These are phyloP conservation scores for Nasonia longicornis DNA, from an alignment of 1,140 invertebrate genomes.

Conservation along the genomic window DNA sequence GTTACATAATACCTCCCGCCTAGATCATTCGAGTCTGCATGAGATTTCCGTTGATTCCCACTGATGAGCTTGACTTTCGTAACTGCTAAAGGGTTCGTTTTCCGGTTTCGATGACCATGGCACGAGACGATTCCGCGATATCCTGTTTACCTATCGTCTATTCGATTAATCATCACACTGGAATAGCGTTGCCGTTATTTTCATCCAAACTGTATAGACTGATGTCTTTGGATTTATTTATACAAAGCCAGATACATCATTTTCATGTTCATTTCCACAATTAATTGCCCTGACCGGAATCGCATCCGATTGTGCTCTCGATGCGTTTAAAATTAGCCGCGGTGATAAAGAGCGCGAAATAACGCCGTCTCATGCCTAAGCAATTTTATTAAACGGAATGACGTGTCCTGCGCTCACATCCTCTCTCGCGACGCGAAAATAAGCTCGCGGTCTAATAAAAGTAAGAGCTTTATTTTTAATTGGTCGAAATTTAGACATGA, in stretches of 20 bases:
- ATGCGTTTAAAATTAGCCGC: not conserved
- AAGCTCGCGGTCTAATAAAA: not conserved
- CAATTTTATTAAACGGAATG: not conserved
- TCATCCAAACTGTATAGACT: no score
- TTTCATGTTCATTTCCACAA: no score
- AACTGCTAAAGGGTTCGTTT: not conserved
- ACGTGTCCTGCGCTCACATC: not conserved
- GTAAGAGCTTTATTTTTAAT: not conserved
- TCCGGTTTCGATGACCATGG: no score
- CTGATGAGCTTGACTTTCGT: not conserved
- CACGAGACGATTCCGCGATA: not conserved
- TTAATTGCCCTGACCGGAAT: no score
- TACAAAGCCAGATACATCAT: no score
- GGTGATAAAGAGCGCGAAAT: not conserved
- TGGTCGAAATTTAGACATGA: constrained; percentile 14
- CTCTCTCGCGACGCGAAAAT: not conserved
- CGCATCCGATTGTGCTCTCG: not conserved
- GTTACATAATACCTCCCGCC: not conserved
- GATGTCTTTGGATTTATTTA: no score
- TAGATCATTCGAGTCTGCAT: not conserved
- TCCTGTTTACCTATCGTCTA: not conserved
- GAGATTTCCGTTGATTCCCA: not conserved
- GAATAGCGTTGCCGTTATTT: not conserved
- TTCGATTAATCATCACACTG: not conserved
- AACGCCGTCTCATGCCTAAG: no score